Base-by-base conservation (phyloP, 2,113 vertebrate genomes). In the Nesogale talazaci region DNA sequence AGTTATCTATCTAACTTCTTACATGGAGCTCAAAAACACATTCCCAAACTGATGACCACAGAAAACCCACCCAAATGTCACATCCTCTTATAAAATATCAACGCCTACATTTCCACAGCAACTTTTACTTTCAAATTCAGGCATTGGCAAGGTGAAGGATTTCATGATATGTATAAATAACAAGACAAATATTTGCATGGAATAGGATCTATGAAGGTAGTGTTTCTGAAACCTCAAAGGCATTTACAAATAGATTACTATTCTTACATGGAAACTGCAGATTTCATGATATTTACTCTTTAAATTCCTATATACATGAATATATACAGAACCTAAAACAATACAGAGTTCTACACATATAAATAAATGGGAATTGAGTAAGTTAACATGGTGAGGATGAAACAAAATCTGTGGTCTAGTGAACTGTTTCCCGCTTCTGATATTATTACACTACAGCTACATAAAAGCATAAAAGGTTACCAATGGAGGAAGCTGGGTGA, bases 181-280 rank as follows among this genome's bases (percentile, higher is more conserved):
- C 6, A 57, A 36, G 59, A 88, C 79, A 91, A 93, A 93, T 69
- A 94, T 69, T 86, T 92, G 76, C n/a, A 78, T 15, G 74, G 38
- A 57, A 16, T 72, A 92, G 85, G 16, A 27, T 72, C 70, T 69
- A 31, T 12, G 19, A 67, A 90, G 88, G 72, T 31, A 12, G 36
- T 31, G 61, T 74, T 31, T 90, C 57, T 34, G 46, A 65, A 69
- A 46, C 38, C 57, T 46, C 8, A 3, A 91, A 86, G 42, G 72
- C 10, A 74, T n/a, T 25, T 84, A 38, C 81, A 77, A 82, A 91
- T 57, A 69, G 19, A 84, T 52, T 31, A 27, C 57, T 36, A 36
- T 14, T 61, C 61, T 77, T 40, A 89, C 74, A 81, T 1, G 20
- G 34, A 46, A 80, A 61, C 19, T 4, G 4, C 25, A 36, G 36